These are phyloP conservation scores for Liposcelis brunnea DNA, from an alignment of 2,888 invertebrate species.

Conservation along the genomic window DNA sequence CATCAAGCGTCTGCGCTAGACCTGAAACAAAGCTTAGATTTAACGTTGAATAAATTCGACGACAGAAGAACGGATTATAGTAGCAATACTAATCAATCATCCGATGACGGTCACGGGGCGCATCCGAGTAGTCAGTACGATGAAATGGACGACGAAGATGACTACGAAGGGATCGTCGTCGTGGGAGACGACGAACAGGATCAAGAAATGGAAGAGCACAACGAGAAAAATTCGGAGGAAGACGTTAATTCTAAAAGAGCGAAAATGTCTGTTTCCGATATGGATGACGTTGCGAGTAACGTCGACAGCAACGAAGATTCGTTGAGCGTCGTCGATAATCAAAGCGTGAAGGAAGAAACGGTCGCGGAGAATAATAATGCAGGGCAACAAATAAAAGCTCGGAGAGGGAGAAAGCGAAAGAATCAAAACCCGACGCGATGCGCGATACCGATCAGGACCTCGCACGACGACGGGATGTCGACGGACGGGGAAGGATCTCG, in stretches of 20 bases:
- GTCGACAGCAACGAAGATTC: conserved; percentile 47
- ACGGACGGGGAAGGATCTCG: conserved; percentile 29
- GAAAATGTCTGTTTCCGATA: conserved; percentile 35
- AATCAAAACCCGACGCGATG: conserved; percentile 74
- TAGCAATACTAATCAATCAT: conserved; percentile 25
- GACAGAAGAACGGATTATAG: conserved; percentile 27
- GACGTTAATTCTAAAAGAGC: conserved; percentile 43
- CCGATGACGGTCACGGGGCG: conserved; percentile 24
- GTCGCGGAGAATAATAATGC: conserved; percentile 32
- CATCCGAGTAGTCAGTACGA: conserved; percentile 26
- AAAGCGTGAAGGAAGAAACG: conserved; percentile 34
- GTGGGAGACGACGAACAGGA: conserved; percentile 46
- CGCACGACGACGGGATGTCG: conserved; percentile 31
- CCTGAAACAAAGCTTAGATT: conserved; percentile 44
- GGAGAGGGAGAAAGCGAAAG: conserved; percentile 71
- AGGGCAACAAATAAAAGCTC: conserved; percentile 34
- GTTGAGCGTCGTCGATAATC: conserved; percentile 35
- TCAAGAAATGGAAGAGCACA: conserved; percentile 23
- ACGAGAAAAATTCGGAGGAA: conserved; percentile 22
- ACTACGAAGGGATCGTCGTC: conserved; percentile 54
- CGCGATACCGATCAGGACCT: conserved; percentile 36
- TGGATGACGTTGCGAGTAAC: conserved; percentile 37
- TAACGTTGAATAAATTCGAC: conserved; percentile 26
- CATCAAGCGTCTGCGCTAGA: conserved; percentile 37
- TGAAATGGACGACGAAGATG: conserved; percentile 35